Conservation (phyloP, 2,113 vertebrate genomes). For the Chaetodon auriga region DNA sequence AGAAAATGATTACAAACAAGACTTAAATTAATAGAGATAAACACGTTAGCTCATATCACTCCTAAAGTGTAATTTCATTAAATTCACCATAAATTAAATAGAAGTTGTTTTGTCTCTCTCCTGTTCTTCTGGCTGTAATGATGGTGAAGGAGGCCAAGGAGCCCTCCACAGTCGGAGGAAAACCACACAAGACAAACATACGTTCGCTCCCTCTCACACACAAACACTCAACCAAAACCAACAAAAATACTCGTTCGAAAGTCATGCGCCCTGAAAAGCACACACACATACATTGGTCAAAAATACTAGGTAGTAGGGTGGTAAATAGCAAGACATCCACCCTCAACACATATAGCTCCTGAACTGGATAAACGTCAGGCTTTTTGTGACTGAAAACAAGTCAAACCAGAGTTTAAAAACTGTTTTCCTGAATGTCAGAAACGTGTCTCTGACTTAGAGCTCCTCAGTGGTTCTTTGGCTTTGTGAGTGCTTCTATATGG, state of each 20-base stretch:
- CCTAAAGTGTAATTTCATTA: neutral
- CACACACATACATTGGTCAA: constrained; percentile 22
- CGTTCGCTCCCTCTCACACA: constrained; percentile 38
- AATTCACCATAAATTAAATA: neutral
- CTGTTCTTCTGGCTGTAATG: constrained; percentile 8
- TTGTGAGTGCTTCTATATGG: constrained; percentile 16
- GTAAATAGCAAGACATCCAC: constrained; percentile 28
- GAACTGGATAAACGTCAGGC: constrained; percentile 15
- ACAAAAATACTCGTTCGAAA: constrained; percentile 47
- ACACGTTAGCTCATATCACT: neutral
- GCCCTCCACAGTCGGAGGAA: constrained; percentile 57
- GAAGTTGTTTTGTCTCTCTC: constrained; percentile 10
- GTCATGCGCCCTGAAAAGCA: constrained; percentile 45
- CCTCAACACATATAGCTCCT: constrained; percentile 27
- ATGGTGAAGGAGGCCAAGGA: constrained; percentile 55
- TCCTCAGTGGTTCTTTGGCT: constrained; percentile 16
- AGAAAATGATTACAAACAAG: neutral
- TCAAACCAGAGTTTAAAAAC: constrained; percentile 27
- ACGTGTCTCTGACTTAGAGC: neutral
- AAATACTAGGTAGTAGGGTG: constrained; percentile 45
- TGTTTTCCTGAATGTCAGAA: constrained; percentile 4
- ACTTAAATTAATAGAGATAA: neutral
- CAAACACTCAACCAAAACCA: constrained; percentile 62
- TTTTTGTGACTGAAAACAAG: constrained; percentile 20
- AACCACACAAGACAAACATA: constrained; percentile 75